These are phyloP conservation scores for Cenopis cana DNA, from an alignment of 2,888 invertebrate genomes.

Conservation along the genomic window DNA sequence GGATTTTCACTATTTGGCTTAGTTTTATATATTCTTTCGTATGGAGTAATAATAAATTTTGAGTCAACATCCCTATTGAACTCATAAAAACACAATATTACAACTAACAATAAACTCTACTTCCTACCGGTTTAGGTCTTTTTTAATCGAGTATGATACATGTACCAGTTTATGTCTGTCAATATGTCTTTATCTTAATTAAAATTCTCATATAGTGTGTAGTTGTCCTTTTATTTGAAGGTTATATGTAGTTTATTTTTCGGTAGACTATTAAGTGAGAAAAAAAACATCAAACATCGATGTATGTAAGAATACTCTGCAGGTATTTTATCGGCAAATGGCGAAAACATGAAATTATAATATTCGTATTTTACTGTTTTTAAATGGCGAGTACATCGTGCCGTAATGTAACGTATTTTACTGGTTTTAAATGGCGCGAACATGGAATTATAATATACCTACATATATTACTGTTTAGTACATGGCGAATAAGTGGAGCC, in stretches of 20 bases:
- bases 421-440: constrained; percentile 36
- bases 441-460: constrained; percentile 33
- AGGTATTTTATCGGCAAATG: constrained; percentile 18
- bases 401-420: constrained; percentile 35
- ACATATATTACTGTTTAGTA: constrained; percentile 39
- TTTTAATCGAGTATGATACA: no score
- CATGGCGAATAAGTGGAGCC: constrained; percentile 24
- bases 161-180: not conserved
- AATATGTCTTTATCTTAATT: not conserved
- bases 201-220: not conserved
- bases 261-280: constrained; percentile 13
- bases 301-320: not conserved
- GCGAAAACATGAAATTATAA: constrained; percentile 17
- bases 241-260: constrained; percentile 17
- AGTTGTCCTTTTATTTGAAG: constrained; percentile 10
- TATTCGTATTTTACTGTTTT: constrained; percentile 30
- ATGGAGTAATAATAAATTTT: no score
- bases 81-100: no score
- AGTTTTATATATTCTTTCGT: no score
- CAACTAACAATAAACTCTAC: no score
- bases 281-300: constrained; percentile 18
- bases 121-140: no score
- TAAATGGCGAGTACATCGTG: constrained; percentile 22
- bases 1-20: no score
- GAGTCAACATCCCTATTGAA: no score